phyloP scores from a whole-genome alignment of 2,113 vertebrate species.

The Sisor rabdophorus region DNA sequence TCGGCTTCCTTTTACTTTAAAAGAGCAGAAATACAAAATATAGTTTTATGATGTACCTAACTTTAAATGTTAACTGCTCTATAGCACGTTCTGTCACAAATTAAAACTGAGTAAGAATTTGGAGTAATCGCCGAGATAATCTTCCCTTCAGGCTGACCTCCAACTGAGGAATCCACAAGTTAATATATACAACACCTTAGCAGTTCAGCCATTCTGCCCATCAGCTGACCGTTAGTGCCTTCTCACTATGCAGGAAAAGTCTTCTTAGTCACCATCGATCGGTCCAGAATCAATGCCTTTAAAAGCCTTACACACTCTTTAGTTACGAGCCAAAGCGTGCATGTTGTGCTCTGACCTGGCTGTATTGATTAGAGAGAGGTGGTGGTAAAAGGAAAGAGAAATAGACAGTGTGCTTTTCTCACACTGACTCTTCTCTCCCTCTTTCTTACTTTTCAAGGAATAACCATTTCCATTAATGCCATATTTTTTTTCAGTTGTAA shows the following conservation, averaged over 20 bases:
- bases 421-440: conserved; percentile 16
- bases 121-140: conserved; percentile 6
- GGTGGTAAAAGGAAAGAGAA: conserved; percentile 38
- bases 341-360: conserved; percentile 78
- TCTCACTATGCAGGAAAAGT: conserved; percentile 71
- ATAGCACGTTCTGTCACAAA: background rate
- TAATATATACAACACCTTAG: conserved; percentile 33
- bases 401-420: conserved; percentile 27
- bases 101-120: background rate
- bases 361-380: conserved; percentile 69
- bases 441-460: conserved; percentile 26
- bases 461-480: conserved; percentile 32
- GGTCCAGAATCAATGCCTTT: conserved; percentile 80
- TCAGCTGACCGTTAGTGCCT: conserved; percentile 68
- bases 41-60: background rate
- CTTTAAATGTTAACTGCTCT: background rate
- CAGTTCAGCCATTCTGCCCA: conserved; percentile 31
- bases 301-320: conserved; percentile 81
- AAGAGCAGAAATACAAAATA: conserved; percentile 2
- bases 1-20: conserved; percentile 1
- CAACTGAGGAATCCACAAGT: conserved; percentile 21
- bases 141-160: conserved; percentile 13
- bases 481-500: conserved; percentile 31
- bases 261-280: conserved; percentile 73
- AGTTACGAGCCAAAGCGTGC: conserved; percentile 81